Conservation (phyloP, 2,888 invertebrate genomes). For the Carpatolechia fugitivella region DNA sequence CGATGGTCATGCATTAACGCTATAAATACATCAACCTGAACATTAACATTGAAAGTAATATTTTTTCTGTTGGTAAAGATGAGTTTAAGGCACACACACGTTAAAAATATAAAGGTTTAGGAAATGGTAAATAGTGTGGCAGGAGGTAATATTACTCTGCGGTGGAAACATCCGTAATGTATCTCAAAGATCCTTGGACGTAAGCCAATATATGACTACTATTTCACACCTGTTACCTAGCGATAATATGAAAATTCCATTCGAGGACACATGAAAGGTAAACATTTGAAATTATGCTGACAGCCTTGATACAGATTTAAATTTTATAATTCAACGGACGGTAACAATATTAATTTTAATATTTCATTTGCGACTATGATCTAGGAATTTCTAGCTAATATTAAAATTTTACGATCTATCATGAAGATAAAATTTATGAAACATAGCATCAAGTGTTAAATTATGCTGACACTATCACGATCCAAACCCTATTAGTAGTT, state of each 20-base stretch:
- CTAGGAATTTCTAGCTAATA: constrained; percentile 22
- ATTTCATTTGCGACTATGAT: constrained; percentile 14
- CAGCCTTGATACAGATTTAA: constrained; percentile 3
- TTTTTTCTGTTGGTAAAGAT: constrained; percentile 58
- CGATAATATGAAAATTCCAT: too few relatives aligned
- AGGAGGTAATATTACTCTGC: too few relatives aligned
- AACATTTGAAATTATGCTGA: constrained; percentile 6
- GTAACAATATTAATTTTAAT: constrained; percentile 10
- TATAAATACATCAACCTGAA: constrained; percentile 65
- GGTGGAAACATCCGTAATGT: too few relatives aligned
- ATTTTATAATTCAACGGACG: constrained; percentile 1
- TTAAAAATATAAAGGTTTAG: too few relatives aligned
- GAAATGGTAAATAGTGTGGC: too few relatives aligned
- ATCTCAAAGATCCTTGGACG: too few relatives aligned
- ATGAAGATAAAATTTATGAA: constrained; percentile 51
- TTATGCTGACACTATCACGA: constrained; percentile 48
- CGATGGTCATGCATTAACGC: constrained; percentile 42
- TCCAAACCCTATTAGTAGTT: constrained; percentile 42
- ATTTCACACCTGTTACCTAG: too few relatives aligned
- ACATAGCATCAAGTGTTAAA: constrained; percentile 51
- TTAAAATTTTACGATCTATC: constrained; percentile 40
- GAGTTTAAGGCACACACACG: too few relatives aligned
- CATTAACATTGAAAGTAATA: constrained; percentile 53
- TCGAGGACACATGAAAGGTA: not conserved
- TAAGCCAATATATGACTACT: too few relatives aligned